These are phyloP conservation scores for Proales similis DNA, from an alignment of 1,140 invertebrate genomes.

Conservation along the genomic window DNA sequence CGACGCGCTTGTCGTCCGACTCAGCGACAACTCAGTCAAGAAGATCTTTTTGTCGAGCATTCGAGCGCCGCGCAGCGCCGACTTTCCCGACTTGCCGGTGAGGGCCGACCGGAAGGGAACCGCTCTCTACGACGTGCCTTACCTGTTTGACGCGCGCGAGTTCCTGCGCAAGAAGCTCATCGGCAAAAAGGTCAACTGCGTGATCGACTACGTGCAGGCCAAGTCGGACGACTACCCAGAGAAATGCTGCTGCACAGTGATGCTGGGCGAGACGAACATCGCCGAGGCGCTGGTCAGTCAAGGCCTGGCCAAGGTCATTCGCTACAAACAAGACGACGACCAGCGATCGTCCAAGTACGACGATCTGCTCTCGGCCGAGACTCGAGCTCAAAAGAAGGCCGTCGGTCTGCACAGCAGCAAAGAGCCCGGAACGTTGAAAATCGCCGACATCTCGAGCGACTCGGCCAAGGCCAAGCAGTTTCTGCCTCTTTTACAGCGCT, in stretches of 20 bases:
- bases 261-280: slow-evolving; percentile 64
- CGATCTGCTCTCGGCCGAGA: slow-evolving; percentile 81
- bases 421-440: slow-evolving; percentile 9
- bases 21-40: slow-evolving; percentile 66
- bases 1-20: slow-evolving; percentile 79
- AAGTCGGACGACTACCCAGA: slow-evolving; percentile 84
- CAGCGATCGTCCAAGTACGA: slow-evolving; percentile 89
- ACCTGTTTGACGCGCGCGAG: slow-evolving; percentile 95
- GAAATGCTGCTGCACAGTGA: slow-evolving; percentile 86
- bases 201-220: slow-evolving; percentile 91
- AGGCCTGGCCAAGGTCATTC: slow-evolving; percentile 81
- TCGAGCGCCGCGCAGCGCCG: slow-evolving; percentile 66
- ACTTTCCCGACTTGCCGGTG: slow-evolving; percentile 40
- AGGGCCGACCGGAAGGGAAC: slow-evolving; percentile 49
- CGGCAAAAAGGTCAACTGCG: slow-evolving; percentile 82
- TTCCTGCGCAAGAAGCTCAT: slow-evolving; percentile 90
- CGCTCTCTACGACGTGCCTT: slow-evolving; percentile 91
- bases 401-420: slow-evolving; percentile 4
- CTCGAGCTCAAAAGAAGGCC: slow-evolving; percentile 41
- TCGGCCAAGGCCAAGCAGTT: slow-evolving; percentile 79
- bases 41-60: slow-evolving; percentile 94
- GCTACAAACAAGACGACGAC: slow-evolving; percentile 80
- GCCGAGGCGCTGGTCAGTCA: slow-evolving; percentile 85
- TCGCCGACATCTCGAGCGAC: slow-evolving; percentile 53
- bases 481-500: slow-evolving; percentile 75